Conservation (phyloP, 2,888 invertebrate genomes). For the Steinernema hermaphroditum region DNA sequence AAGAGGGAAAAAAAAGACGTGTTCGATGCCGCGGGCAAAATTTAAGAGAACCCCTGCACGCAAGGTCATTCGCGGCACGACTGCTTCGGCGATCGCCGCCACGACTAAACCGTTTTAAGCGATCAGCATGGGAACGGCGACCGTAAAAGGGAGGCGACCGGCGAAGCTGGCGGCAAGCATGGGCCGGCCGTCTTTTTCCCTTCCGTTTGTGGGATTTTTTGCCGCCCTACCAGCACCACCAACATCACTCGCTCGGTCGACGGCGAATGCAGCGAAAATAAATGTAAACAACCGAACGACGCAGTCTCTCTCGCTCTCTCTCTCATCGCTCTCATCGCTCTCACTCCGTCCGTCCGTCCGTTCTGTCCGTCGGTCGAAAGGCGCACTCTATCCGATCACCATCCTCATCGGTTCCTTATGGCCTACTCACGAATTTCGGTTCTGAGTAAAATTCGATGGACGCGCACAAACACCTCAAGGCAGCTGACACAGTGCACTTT, state of each 20-base stretch:
- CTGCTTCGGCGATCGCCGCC: too few relatives aligned
- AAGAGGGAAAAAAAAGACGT: neutral
- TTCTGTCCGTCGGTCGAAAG: neutral
- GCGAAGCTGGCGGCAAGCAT: neutral
- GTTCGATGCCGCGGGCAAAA: conserved; percentile 1
- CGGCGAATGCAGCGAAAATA: conserved; percentile 31
- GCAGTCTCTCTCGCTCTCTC: conserved; percentile 2
- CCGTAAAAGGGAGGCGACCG: neutral
- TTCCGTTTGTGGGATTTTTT: conserved; percentile 16
- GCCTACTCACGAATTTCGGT: too few relatives aligned
- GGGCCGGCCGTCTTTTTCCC: conserved; percentile 4
- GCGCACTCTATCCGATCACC: conserved; percentile 12
- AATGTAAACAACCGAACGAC: conserved; percentile 25
- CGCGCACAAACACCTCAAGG: too few relatives aligned
- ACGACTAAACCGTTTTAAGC: neutral
- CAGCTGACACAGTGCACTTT: too few relatives aligned
- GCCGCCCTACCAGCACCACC: conserved; percentile 18
- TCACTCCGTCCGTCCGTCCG: conserved; percentile 13
- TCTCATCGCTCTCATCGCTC: neutral
- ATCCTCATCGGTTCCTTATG: conserved; percentile 13
- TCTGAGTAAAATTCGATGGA: too few relatives aligned
- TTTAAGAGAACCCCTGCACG: neutral
- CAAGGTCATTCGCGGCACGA: neutral
- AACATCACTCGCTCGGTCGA: neutral
- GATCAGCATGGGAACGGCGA: neutral